Percentiles rank a stretch among this genome's conserved stretches.
Evolutionary conservation across 2,797 vertebrate genomes (phyloP).

Genomic region (Vultur gryphus): DNA sequence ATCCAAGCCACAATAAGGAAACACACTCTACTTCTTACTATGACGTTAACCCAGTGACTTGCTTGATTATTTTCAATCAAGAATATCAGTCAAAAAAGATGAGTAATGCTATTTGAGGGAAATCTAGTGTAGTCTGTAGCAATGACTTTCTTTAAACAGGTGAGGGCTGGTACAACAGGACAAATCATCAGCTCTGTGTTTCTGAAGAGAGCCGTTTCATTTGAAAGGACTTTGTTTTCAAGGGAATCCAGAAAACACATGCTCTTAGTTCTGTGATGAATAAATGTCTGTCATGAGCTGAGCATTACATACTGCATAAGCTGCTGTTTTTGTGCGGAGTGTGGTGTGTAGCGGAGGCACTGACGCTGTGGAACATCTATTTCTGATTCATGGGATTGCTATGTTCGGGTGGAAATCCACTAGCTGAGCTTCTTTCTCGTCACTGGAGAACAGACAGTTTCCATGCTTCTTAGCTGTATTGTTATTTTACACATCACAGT

Average conservation of each 20-base stretch:
- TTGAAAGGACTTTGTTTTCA: slow-evolving; percentile 6
- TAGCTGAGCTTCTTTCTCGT: not conserved
- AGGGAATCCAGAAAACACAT: slow-evolving; percentile 15
- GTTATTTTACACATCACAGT: not conserved
- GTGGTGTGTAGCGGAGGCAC: not conserved
- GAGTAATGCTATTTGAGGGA: not conserved
- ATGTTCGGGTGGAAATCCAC: not conserved
- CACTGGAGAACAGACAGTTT: not conserved
- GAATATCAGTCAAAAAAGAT: not conserved
- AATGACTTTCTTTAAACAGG: not conserved
- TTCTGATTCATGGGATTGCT: slow-evolving; percentile 42
- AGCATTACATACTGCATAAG: not conserved
- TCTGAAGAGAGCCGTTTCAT: not conserved
- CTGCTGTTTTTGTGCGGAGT: not conserved
- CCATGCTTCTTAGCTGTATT: not conserved
- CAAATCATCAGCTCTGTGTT: not conserved
- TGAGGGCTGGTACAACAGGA: not conserved
- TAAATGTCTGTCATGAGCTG: slow-evolving; percentile 19
- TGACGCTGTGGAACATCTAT: slow-evolving; percentile 6
- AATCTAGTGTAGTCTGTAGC: not conserved
- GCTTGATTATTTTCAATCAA: not conserved
- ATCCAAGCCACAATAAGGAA: not conserved
- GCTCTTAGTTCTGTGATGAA: not conserved
- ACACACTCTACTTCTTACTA: not conserved
- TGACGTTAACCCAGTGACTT: not conserved